Percentiles rank a stretch among this genome's conserved stretches.
These are phyloP conservation scores for Spilarctia lutea DNA, from an alignment of 2,888 invertebrate species.

Conservation along the genomic window DNA sequence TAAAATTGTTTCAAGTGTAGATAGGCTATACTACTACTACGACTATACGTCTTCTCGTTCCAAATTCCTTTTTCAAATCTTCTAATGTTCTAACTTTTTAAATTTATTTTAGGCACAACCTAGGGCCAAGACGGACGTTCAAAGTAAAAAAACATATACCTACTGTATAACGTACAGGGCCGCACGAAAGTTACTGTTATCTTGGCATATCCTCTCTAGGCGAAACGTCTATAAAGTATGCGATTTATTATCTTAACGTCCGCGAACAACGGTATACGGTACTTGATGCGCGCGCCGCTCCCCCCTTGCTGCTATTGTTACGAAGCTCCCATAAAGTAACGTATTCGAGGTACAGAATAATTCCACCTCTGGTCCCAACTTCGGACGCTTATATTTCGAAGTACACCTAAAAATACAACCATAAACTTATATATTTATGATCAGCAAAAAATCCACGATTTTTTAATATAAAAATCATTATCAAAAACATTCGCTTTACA, in stretches of 20 bases:
- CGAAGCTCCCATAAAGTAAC: slow-evolving; percentile 81
- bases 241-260: slow-evolving; percentile 75
- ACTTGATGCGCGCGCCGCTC: slow-evolving; percentile 81
- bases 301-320: slow-evolving; percentile 87
- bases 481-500: slow-evolving; percentile 24
- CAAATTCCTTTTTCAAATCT: slow-evolving; percentile 35
- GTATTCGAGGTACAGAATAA: slow-evolving; percentile 70
- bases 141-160: slow-evolving; percentile 70
- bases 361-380: slow-evolving; percentile 80
- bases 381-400: slow-evolving; percentile 62
- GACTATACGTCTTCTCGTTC: slow-evolving; percentile 12
- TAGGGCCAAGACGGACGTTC: slow-evolving; percentile 71
- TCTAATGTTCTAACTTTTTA: slow-evolving; percentile 52
- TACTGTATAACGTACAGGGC: slow-evolving; percentile 77
- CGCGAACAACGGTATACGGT: slow-evolving; percentile 70
- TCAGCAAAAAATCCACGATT: slow-evolving; percentile 72
- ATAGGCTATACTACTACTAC: too few relatives aligned
- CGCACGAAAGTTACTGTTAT: slow-evolving; percentile 87
- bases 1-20: too few relatives aligned
- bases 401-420: slow-evolving; percentile 17
- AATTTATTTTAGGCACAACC: slow-evolving; percentile 66
- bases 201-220: slow-evolving; percentile 87
- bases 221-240: slow-evolving; percentile 81
- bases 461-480: slow-evolving; percentile 66
- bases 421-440: slow-evolving; percentile 55